Evolutionary conservation across 1,140 invertebrate species (phyloP), one percentile per base, ranked within the genome.

Genomic region (Ylistrum balloti): DNA sequence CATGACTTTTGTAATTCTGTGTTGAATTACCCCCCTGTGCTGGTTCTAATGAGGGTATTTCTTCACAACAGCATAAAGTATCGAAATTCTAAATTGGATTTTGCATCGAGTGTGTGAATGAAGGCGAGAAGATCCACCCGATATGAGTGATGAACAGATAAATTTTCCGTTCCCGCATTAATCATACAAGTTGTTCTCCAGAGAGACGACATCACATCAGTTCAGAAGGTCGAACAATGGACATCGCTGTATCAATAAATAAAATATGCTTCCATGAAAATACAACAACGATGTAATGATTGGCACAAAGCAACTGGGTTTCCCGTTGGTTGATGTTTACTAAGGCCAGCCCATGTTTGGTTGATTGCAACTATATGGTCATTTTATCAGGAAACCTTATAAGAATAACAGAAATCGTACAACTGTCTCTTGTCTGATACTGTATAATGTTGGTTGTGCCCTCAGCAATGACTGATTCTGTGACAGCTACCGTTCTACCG

Each of bases 81-180:
- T 74, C 56, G 9, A 17, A 74, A 28, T 74, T 74, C 56, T 74
- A 74, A 74, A 74, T 74, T 74, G 28, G 56, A 74, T 74, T 74
- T 74, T 28, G 22, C 56, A 74, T 5, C 28, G 56, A 17, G 56
- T 74, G 56, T 28, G 56, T 7, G 56, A 5, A 28, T 74, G 11
- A 74, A 74, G 22, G 56, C 56, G 56, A 28, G 56, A 74, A 74
- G 56, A 74, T 74, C 56, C n/a, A 74, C 56, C 56, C 56, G 56
- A 74, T 74, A 74, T 74, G 17, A 45, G 9, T 45, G 41, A 45
- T 45, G 41, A 17, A 45, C 41, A 1, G 41, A 45, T 45, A 28
- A 28, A 74, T 74, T 11, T 7, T 3, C 22, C 9, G 5, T 7
- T 28, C 56, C 0, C 7, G 5, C 15, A 74, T 74, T n/a, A 74